Conservation (phyloP, 2,888 invertebrate species). For the Rhopalosiphum nymphaeae region DNA sequence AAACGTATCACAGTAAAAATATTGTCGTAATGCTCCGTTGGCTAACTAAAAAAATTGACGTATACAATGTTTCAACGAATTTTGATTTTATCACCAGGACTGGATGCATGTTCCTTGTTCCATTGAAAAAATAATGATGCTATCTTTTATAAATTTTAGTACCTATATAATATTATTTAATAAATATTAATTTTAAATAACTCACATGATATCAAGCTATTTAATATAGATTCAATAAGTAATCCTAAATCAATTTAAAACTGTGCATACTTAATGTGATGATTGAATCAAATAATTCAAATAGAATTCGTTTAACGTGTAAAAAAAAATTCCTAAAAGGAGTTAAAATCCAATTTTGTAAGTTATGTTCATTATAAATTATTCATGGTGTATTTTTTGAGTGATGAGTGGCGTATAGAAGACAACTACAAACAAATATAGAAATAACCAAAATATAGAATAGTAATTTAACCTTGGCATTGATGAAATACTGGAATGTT, state of each 20-base stretch:
- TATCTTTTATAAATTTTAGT: not conserved
- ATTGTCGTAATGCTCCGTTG: not conserved
- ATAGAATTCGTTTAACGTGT: not conserved
- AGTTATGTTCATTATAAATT: not conserved
- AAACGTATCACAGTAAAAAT: not conserved
- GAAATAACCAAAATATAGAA: not conserved
- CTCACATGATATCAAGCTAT: not conserved
- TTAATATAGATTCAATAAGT: not conserved
- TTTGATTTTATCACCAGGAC: constrained; percentile 21
- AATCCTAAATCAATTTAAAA: not conserved
- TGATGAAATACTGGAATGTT: not conserved
- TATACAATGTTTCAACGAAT: not conserved
- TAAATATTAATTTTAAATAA: not conserved
- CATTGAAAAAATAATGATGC: constrained; percentile 32
- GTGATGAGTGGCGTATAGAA: not conserved
- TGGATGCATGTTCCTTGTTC: constrained; percentile 21
- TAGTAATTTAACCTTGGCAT: not conserved
- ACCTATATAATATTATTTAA: not conserved
- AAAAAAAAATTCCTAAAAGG: not conserved
- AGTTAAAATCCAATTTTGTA: not conserved
- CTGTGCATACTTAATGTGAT: not conserved
- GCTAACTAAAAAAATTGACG: not conserved
- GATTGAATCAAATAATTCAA: not conserved
- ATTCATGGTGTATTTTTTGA: not conserved
- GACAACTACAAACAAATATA: not conserved